Evolutionary conservation across 1,140 invertebrate genomes (phyloP).

Genomic region (Leptinotarsa lineolata): DNA sequence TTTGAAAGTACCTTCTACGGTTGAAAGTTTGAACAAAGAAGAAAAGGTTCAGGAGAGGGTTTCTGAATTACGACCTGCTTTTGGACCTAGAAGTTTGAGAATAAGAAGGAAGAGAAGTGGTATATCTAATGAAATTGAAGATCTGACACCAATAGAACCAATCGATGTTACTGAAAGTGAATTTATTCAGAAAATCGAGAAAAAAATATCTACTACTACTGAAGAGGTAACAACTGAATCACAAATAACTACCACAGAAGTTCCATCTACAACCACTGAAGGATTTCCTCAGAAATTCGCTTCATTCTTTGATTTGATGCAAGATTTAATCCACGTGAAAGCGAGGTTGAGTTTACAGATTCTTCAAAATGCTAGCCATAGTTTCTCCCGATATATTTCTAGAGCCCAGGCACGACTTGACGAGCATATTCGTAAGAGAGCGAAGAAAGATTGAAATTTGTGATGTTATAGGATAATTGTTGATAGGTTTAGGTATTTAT

Average conservation of each 20-base stretch:
- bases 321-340: constrained; percentile 49
- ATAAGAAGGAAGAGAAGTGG: constrained; percentile 36
- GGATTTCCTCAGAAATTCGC: constrained; percentile 29
- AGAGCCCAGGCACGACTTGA: constrained; percentile 46
- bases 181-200: neutral
- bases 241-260: constrained; percentile 11
- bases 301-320: constrained; percentile 41
- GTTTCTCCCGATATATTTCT: constrained; percentile 46
- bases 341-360: constrained; percentile 46
- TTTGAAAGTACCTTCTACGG: constrained; percentile 47
- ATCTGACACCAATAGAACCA: constrained; percentile 38
- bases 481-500: neutral
- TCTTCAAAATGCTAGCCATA: constrained; percentile 44
- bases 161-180: neutral
- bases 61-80: neutral
- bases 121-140: constrained; percentile 41
- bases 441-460: neutral
- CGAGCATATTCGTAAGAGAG: constrained; percentile 35
- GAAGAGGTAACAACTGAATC: constrained; percentile 13
- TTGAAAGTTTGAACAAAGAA: neutral
- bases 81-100: constrained; percentile 58
- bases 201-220: constrained; percentile 2
- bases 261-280: neutral
- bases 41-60: neutral
- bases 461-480: neutral